A percentile compares a stretch with the other conserved stretches of the same genome.
These are phyloP conservation scores for Bombus ignitus DNA, from an alignment of 1,140 invertebrate genomes.

Conservation along the genomic window DNA sequence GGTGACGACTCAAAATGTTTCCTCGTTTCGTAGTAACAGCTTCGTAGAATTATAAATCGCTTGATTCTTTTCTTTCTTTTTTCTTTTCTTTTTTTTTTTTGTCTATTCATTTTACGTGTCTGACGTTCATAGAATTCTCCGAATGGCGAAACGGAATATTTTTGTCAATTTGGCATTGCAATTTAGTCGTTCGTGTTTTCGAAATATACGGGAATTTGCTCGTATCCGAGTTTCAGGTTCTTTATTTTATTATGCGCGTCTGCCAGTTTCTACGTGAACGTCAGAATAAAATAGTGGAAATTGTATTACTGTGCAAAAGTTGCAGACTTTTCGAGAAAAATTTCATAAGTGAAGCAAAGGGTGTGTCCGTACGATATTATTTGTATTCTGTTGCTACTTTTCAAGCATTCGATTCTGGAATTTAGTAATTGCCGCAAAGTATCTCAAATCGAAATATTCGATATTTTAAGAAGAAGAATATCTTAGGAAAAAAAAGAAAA, in stretches of 20 bases:
- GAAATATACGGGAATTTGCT: too few species aligned
- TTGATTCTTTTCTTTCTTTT: not conserved
- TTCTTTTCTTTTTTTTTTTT: fast-evolving
- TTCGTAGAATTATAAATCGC: not conserved
- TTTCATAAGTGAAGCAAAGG: not conserved
- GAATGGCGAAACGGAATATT: not conserved
- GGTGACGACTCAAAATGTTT: not conserved
- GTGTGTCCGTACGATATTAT: too few species aligned
- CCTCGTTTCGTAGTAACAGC: not conserved
- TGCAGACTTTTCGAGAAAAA: not conserved
- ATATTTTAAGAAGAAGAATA: not conserved
- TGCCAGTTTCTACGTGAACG: too few species aligned
- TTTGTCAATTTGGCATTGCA: not conserved
- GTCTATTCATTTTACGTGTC: not conserved
- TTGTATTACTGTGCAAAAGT: too few species aligned
- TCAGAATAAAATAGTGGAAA: too few species aligned
- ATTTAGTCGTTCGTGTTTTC: not conserved
- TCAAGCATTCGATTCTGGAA: too few species aligned
- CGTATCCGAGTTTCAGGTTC: too few species aligned
- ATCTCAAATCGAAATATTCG: not conserved
- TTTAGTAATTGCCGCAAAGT: not conserved
- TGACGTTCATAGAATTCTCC: not conserved
- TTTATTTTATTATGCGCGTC: too few species aligned
- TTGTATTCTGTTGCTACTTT: too few species aligned
- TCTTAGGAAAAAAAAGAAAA: too few species aligned